A percentile compares a stretch with the other conserved stretches of the same genome.
These are phyloP conservation scores for Aurelia aurita complex sp. Pacific DNA, from an alignment of 30 jellyfish, hydroid and myxozoan species.

Conservation along the genomic window DNA sequence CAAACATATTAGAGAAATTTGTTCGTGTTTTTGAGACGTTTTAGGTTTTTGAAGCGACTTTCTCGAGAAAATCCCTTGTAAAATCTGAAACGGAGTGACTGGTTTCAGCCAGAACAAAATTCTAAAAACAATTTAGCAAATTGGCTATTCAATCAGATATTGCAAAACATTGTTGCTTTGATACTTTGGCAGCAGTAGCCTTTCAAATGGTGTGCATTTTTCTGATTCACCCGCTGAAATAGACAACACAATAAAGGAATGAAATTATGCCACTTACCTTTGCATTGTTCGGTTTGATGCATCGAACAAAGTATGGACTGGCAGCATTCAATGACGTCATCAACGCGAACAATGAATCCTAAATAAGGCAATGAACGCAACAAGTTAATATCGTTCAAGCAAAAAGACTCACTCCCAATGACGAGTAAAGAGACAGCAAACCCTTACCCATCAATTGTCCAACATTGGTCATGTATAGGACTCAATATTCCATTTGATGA, in stretches of 20 bases:
- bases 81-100: no score
- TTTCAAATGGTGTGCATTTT: no score
- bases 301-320: constrained; percentile 95
- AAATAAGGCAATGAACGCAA: not conserved
- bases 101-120: no score
- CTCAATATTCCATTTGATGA: no score
- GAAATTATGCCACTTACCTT: constrained; percentile 49
- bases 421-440: not conserved
- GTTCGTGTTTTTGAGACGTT: not conserved
- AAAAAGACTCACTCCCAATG: not conserved
- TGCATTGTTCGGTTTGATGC: constrained; percentile 91
- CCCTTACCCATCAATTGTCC: not conserved
- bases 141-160: no score
- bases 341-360: constrained; percentile 92
- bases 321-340: constrained; percentile 95
- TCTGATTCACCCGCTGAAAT: no score
- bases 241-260: no score
- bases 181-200: no score
- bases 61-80: not conserved
- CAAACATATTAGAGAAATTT: not conserved
- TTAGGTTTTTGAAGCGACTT: not conserved
- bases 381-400: not conserved
- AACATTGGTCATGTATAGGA: no score
- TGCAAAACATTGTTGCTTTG: no score
- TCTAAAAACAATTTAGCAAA: not conserved